Conservation (phyloP, 2,888 invertebrate genomes). For the Tachina lurida region DNA sequence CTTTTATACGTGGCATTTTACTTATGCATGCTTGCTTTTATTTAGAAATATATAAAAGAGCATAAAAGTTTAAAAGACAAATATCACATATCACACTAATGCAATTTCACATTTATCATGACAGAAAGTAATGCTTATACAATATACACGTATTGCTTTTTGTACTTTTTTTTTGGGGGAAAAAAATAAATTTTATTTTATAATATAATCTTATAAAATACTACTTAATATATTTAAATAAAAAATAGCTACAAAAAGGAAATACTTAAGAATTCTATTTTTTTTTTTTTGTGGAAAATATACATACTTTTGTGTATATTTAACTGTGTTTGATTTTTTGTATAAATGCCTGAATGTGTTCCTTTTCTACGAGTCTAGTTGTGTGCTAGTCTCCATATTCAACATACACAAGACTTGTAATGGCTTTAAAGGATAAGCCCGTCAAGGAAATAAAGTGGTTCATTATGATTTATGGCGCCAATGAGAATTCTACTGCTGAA, state of each 20-base stretch:
- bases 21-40: too few species aligned
- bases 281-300: neutral
- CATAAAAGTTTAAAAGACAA: neutral
- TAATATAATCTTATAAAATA: constrained; percentile 15
- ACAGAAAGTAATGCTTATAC: constrained; percentile 44
- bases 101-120: constrained; percentile 52
- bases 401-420: neutral
- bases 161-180: neutral
- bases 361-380: neutral
- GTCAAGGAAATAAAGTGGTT: constrained; percentile 65
- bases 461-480: constrained; percentile 70
- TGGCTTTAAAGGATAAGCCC: constrained; percentile 58
- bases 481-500: constrained; percentile 50
- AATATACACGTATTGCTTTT: constrained; percentile 9
- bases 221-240: constrained; percentile 3
- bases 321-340: constrained; percentile 15
- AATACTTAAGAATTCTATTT: constrained; percentile 21
- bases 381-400: neutral
- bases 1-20: too few species aligned
- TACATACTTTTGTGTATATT: neutral
- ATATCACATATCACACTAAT: constrained; percentile 42
- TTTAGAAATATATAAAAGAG: neutral
- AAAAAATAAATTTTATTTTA: constrained; percentile 1
- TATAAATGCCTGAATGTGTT: constrained; percentile 6
- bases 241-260: neutral